Conservation (phyloP, 2,113 vertebrate species). For the Brachyhypopomus gauderio region DNA sequence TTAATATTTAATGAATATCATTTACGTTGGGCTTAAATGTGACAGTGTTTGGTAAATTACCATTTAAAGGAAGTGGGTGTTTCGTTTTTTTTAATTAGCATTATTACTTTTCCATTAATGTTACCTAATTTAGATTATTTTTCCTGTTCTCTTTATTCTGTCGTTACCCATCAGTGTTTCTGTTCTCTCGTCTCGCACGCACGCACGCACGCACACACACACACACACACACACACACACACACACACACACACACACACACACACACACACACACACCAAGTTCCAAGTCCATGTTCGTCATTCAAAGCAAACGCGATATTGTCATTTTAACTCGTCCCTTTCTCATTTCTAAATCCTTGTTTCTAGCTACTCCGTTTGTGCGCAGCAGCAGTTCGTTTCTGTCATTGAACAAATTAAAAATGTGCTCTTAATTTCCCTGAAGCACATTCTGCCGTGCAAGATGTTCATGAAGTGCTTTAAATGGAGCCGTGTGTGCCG, state of each 20-base stretch:
- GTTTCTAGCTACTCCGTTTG: conserved; percentile 17
- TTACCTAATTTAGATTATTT: not conserved
- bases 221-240: too few relatives aligned
- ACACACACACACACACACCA: too few relatives aligned
- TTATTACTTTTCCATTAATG: not conserved
- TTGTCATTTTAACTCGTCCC: not conserved
- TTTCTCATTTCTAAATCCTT: not conserved
- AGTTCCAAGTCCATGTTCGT: not conserved
- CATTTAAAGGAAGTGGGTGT: conserved; percentile 13
- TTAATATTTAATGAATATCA: conserved; percentile 73
- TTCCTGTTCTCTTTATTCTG: not conserved
- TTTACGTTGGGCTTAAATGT: conserved; percentile 57
- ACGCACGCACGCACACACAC: too few relatives aligned
- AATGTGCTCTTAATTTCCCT: conserved; percentile 44
- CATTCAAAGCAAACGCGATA: not conserved
- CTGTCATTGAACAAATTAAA: conserved; percentile 47
- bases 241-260: too few relatives aligned
- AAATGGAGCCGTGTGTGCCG: conserved; percentile 43
- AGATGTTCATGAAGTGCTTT: conserved; percentile 52
- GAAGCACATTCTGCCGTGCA: conserved; percentile 52
- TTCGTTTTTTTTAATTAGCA: not conserved
- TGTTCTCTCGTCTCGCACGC: too few relatives aligned
- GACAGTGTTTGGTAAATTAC: conserved; percentile 51
- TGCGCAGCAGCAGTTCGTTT: not conserved
- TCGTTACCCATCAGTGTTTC: not conserved